A percentile compares a stretch with the other conserved stretches of the same genome.
phyloP scores from a whole-genome alignment of 2,888 invertebrate species.

The Volucella inflata region DNA sequence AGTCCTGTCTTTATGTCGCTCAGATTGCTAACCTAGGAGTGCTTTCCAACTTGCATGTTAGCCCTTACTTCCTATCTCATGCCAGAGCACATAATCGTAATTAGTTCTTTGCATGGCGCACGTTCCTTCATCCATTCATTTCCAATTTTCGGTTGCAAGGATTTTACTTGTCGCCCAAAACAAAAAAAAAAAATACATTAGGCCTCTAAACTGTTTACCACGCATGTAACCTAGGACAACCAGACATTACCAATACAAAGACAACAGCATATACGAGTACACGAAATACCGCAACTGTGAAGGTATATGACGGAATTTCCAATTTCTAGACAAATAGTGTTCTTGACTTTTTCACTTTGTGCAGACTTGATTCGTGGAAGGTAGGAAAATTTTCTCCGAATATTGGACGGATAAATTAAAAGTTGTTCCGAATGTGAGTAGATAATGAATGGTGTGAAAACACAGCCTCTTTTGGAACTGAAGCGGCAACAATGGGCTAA shows the following conservation, averaged over 20 bases:
- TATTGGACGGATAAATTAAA: conserved; percentile 18
- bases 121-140: conserved; percentile 11
- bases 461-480: conserved; percentile 90
- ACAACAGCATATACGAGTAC: not conserved
- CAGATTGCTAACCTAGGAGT: not conserved
- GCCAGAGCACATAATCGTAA: conserved; percentile 47
- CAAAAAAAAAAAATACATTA: conserved; percentile 37
- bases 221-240: conserved; percentile 60
- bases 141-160: conserved; percentile 38
- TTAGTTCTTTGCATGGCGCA: conserved; percentile 65
- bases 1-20: conserved; percentile 25
- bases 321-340: conserved; percentile 50
- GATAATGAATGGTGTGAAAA: conserved; percentile 76
- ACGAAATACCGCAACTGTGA: conserved; percentile 52
- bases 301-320: conserved; percentile 68
- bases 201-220: conserved; percentile 65
- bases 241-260: conserved; percentile 49
- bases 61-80: conserved; percentile 53
- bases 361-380: conserved; percentile 44
- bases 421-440: conserved; percentile 44
- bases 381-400: conserved; percentile 16
- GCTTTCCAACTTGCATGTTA: conserved; percentile 46
- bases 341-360: conserved; percentile 58
- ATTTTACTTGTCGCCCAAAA: conserved; percentile 28
- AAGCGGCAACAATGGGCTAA: conserved; percentile 96